phyloP scores from a whole-genome alignment of 2,888 invertebrate species.

The Bugula neritina region DNA sequence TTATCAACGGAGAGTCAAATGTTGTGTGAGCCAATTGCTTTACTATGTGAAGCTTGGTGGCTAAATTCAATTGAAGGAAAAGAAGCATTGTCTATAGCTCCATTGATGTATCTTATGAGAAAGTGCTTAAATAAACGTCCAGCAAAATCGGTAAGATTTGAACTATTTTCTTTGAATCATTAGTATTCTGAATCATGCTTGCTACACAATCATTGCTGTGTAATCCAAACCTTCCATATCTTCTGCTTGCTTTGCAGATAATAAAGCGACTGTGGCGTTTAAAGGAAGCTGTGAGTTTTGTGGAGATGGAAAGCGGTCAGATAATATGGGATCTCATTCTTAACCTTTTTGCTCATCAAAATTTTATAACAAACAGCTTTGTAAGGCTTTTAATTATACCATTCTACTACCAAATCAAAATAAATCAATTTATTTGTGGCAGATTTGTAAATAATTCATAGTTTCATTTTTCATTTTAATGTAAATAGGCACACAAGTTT shows the following conservation, averaged over 20 bases:
- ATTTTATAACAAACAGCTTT: no score
- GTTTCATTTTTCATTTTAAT: no score
- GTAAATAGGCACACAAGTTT: constrained; percentile 19
- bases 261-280: not conserved
- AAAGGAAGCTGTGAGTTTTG: not conserved
- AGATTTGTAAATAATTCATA: no score
- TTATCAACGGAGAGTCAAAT: not conserved
- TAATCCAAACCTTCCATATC: no score
- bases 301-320: not conserved
- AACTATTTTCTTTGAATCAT: no score
- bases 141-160: not conserved
- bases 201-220: no score
- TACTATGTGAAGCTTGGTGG: constrained; percentile 10
- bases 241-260: not conserved
- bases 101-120: not conserved
- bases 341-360: not conserved
- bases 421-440: no score
- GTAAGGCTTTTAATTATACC: no score
- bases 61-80: not conserved
- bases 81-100: not conserved
- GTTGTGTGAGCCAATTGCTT: not conserved
- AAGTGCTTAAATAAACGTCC: not conserved
- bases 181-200: no score
- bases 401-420: no score
- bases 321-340: constrained; percentile 2